Evolutionary conservation across 2,888 invertebrate genomes (phyloP).

Genomic region (Cryptus viduatorius): DNA sequence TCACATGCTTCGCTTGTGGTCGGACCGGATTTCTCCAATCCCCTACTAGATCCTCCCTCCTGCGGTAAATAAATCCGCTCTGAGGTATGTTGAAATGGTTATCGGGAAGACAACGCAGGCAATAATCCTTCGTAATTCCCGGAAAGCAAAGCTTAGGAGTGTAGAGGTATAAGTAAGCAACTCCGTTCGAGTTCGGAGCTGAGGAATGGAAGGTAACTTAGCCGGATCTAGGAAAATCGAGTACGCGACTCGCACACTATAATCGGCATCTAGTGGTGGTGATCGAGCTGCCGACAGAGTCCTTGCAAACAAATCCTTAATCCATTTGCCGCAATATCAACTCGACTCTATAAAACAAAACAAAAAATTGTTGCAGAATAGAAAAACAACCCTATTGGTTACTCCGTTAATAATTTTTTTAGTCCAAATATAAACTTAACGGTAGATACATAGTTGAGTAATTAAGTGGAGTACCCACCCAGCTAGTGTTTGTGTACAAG

Average conservation of each 20-base stretch:
- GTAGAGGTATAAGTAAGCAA: neutral
- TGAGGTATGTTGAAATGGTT: neutral
- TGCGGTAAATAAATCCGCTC: conserved; percentile 12
- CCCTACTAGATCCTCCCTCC: neutral
- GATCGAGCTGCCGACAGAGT: neutral
- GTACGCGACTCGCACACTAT: neutral
- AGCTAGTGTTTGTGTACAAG: no score
- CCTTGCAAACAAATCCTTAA: neutral
- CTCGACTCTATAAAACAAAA: neutral
- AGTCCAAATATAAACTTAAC: no score
- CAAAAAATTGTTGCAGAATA: no score
- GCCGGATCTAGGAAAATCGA: neutral
- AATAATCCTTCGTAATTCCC: conserved; percentile 6
- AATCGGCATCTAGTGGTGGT: neutral
- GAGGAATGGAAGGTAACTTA: neutral
- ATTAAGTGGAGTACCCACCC: no score
- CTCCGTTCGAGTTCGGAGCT: neutral
- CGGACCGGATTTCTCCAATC: neutral
- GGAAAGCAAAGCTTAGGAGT: neutral
- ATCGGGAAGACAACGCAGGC: neutral
- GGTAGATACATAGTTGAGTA: no score
- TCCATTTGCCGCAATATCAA: neutral
- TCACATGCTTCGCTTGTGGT: neutral
- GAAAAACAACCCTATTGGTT: no score
- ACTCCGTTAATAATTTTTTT: no score